phyloP scores from a whole-genome alignment of 2,113 vertebrate species.

The Ameiurus melas region DNA sequence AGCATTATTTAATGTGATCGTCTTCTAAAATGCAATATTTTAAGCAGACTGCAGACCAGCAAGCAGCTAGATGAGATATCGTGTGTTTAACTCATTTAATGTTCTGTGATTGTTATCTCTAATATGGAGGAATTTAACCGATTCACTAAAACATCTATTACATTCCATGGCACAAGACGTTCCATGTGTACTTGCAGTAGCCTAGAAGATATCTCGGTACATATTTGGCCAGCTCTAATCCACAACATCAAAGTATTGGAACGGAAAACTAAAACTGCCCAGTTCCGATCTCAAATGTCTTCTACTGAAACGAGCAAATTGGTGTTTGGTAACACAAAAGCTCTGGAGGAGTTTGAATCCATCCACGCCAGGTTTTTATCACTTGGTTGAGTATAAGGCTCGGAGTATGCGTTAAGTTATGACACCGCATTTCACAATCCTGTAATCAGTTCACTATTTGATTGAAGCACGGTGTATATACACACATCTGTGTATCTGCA shows the following conservation, averaged over 20 bases:
- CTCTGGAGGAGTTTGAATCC: neutral
- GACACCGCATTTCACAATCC: neutral
- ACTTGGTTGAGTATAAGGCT: neutral
- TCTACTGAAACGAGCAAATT: neutral
- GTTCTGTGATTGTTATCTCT: neutral
- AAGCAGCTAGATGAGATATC: neutral
- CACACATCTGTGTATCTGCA: neutral
- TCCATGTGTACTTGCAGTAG: neutral
- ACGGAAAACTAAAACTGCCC: neutral
- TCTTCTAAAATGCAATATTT: neutral
- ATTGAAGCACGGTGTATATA: neutral
- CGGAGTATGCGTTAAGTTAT: neutral
- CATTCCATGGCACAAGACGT: neutral
- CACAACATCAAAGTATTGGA: neutral
- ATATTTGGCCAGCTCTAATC: neutral
- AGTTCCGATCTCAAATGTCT: neutral
- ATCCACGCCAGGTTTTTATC: neutral
- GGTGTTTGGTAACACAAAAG: neutral
- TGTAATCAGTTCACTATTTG: constrained; percentile 8
- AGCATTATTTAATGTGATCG: neutral
- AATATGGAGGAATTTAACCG: neutral
- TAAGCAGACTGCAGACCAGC: neutral
- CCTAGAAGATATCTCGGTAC: no score
- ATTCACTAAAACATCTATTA: neutral
- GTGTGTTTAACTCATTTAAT: neutral